Evolutionary conservation across 1,140 invertebrate species (phyloP).

Genomic region (Hyles vespertilio): DNA sequence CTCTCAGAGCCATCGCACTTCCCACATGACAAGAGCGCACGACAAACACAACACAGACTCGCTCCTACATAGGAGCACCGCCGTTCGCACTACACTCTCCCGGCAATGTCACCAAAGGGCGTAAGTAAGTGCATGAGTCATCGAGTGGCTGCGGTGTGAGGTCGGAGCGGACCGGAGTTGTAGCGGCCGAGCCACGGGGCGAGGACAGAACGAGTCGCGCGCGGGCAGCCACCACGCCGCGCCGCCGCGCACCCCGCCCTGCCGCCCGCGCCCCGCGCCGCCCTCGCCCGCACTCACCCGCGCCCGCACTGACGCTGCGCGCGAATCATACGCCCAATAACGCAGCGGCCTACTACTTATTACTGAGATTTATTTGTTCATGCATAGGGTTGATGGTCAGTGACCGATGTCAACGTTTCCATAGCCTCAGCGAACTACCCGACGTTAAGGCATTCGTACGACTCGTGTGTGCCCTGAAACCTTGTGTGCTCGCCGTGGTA

Average conservation of each 20-base stretch:
- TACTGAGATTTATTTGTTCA: constrained; percentile 69
- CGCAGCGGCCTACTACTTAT: constrained; percentile 60
- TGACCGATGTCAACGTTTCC: constrained; percentile 22
- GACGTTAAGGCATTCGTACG: too few species aligned
- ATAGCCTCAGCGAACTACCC: neutral
- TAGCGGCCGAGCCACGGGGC: constrained; percentile 42
- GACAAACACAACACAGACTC: constrained; percentile 42
- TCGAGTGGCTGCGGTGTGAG: constrained; percentile 34
- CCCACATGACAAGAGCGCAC: constrained; percentile 51
- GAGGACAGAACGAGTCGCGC: constrained; percentile 43
- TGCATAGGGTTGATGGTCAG: constrained; percentile 50
- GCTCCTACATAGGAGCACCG: constrained; percentile 46
- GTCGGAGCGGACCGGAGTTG: constrained; percentile 29
- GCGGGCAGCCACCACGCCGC: constrained; percentile 27
- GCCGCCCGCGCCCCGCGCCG: constrained; percentile 14
- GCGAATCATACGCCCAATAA: constrained; percentile 72
- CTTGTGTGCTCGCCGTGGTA: too few species aligned
- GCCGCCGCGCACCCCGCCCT: constrained; percentile 24
- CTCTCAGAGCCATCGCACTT: constrained; percentile 53
- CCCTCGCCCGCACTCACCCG: constrained; percentile 20
- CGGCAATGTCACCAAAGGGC: constrained; percentile 42
- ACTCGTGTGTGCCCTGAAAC: too few species aligned
- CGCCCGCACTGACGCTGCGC: constrained; percentile 69
- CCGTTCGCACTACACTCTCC: constrained; percentile 47
- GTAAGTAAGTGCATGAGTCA: constrained; percentile 40